Evolutionary conservation across 2,888 invertebrate genomes (phyloP), one percentile per base, ranked within the genome.

Genomic region (Cataglyphis albicans): DNA sequence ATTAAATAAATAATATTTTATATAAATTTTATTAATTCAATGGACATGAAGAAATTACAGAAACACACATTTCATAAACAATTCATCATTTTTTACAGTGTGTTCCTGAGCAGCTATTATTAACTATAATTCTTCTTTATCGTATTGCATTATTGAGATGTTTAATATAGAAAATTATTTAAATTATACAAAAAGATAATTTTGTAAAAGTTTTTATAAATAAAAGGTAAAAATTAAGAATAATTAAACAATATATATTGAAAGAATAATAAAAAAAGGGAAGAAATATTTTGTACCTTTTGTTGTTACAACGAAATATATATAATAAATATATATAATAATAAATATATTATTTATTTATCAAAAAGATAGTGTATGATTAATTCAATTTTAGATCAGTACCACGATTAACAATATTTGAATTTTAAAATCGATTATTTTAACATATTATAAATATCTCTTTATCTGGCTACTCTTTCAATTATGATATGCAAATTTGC

Each of bases 401-500:
- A 44, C 0, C 3, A n/a, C 12, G 57, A n/a, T 21, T 41, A 41
- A n/a, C 29, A n/a, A 32, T 44, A n/a, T 73, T 52, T 32, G n/a
- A 48, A 64, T 25, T 64, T 32, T 52, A 65, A 76, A 76, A 55
- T 67, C 65, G 75, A 41, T 65, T 41, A 76, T 55, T 38, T 67
- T 38, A 55, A 67, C 55, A 76, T 41, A 76, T 67, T 76, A 67
- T 67, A 55, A 67, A 76, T 76, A 67, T 76, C 38, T 76, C 29
- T 67, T 21, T 29, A 67, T 55, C 25, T 25, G 2, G 38, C n/a
- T 76, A 9, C 76, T n/a, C 67, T 55, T 67, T 67, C 76, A 76
- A 76, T 76, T 76, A 76, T 67, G 67, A 76, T 67, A 76, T 76
- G 76, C 76, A 76, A 76, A 76, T 76, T 55, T 10, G 15, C n/a